Conservation (phyloP, 2,888 invertebrate species). For the Hemistola chrysoprasaria region DNA sequence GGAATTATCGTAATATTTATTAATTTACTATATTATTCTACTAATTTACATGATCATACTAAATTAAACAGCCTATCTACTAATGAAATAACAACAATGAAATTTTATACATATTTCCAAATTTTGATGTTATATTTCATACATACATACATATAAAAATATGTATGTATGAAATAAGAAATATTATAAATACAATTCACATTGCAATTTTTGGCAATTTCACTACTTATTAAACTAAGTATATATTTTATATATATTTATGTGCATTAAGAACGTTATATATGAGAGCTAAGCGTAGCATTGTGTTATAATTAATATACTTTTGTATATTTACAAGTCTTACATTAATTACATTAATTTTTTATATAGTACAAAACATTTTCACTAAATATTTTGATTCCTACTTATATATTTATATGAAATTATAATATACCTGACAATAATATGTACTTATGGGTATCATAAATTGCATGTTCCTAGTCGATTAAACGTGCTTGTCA, state of each 20-base stretch:
- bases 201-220: conserved; percentile 45
- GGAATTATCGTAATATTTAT: conserved; percentile 16
- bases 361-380: conserved; percentile 68
- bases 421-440: conserved; percentile 31
- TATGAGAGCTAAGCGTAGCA: conserved; percentile 59
- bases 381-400: conserved; percentile 56
- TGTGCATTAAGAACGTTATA: conserved; percentile 32
- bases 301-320: conserved; percentile 36
- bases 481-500: conserved; percentile 38
- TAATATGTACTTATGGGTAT: conserved; percentile 1
- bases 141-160: too few species aligned
- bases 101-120: conserved; percentile 1
- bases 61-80: conserved; percentile 16
- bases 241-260: conserved; percentile 31
- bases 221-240: conserved; percentile 28
- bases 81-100: conserved; percentile 4
- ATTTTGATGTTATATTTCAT: background rate
- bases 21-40: conserved; percentile 13
- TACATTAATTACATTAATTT: conserved; percentile 21
- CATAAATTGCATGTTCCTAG: conserved; percentile 24
- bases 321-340: conserved; percentile 47
- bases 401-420: conserved; percentile 31
- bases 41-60: conserved; percentile 14
- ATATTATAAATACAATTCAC: conserved; percentile 33
- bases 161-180: too few species aligned